Evolutionary conservation across 2,888 invertebrate genomes (phyloP), one percentile per base, ranked within the genome.

Genomic region (Cephus spinipes): DNA sequence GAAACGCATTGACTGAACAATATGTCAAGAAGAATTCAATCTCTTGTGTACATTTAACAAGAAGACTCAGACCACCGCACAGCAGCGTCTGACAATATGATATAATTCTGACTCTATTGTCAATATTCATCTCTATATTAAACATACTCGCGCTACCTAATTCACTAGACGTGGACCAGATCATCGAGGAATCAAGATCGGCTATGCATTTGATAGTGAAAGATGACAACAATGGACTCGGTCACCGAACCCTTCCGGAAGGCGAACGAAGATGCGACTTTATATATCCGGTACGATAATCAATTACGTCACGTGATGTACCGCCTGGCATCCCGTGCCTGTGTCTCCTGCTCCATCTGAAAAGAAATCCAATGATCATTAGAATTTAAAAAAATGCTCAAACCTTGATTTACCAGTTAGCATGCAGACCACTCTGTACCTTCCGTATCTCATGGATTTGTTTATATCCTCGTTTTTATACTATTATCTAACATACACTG

Each of bases 241-340:
- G 95, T 97, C 96, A 98, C 95, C 98, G 95, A 92, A 98, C 98
- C 92, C 97, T 95, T 91, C 98, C 98, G 83, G 97, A 97, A 75
- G 97, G 97, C 88, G 98, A 98, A 86, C 98, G 95, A 88, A 98
- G 94, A 92, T 98, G 97, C 84, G 97, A 98, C 87, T 97, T 95
- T 92, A 98, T 97, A 93, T 97, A 97, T 81, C 96, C 96, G 73
- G 96, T 96, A 87, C 96, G 94, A 92, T 95, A 96, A 92, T 96
- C 96, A 89, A 96, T 94, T 76, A 95, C 93, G 91, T 95, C 95
- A 82, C 95, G 93, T 87, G 94, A 91, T 82, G 92, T 92, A 81
- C 92, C 91, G 76, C 93, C 92, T 85, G 93, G 92, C 82, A 92
- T 90, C 76, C 93, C 93, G 88, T 93, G 90, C 90, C 94, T 91